Evolutionary conservation across 1,140 invertebrate genomes (phyloP), one percentile per base, ranked within the genome.

Genomic region (Aphelenchoides fujianensis): DNA sequence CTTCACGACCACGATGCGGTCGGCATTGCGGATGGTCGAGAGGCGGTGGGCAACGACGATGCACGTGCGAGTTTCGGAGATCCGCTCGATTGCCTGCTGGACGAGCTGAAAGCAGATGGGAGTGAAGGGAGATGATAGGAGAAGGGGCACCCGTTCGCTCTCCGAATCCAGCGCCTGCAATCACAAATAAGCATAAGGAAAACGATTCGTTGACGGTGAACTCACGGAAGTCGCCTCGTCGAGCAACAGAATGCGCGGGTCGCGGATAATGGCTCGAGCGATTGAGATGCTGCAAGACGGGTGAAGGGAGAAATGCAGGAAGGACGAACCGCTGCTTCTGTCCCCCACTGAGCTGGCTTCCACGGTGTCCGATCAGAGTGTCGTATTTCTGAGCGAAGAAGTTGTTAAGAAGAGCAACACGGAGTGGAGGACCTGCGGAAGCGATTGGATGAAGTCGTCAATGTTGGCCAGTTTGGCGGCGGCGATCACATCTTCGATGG

Each of bases 161-260:
- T 92, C 91, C 5, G 92, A 90, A 87, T 95, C 92, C 66, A 95
- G 85, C 0, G 93, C n/a, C n/a, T n/a, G n/a, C n/a, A n/a, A n/a
- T n/a, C n/a, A n/a, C n/a, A n/a, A n/a, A n/a, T n/a, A n/a, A n/a
- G n/a, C n/a, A n/a, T n/a, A n/a, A n/a, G n/a, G n/a, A n/a, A n/a
- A n/a, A n/a, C n/a, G n/a, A n/a, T n/a, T n/a, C n/a, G n/a, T n/a
- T n/a, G n/a, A n/a, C n/a, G n/a, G n/a, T n/a, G n/a, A n/a, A n/a
- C n/a, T n/a, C n/a, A n/a, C 93, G 87, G 94, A 97, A 1, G 96
- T 99, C 2, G 96, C 96, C 87, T 99, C 96, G 84, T 98, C 95
- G 85, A 98, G 97, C 19, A 98, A 88, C 31, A 99, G 87, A 82
- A 99, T 95, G 0, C 93, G 93, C 2, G 94, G 90, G 85, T 93